These are phyloP conservation scores for Semnopithecus entellus DNA, from an alignment of 2,113 vertebrate genomes.

Conservation along the genomic window DNA sequence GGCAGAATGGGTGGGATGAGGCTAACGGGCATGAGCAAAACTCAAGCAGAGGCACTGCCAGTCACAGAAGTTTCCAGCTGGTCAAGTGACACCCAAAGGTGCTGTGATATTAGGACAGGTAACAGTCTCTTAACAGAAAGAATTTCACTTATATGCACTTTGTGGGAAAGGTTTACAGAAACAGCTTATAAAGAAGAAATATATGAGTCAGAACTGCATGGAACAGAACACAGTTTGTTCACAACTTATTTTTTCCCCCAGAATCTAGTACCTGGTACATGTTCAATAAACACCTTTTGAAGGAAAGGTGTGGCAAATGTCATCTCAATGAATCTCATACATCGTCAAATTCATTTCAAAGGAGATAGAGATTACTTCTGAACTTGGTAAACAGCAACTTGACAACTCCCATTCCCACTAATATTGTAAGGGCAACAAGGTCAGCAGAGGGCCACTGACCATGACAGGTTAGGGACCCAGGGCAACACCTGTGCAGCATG, in stretches of 20 bases:
- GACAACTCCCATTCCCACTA: neutral
- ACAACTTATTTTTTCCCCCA: no score
- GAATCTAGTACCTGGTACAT: neutral
- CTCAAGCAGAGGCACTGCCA: no score
- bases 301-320: neutral
- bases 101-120: neutral
- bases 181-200: neutral
- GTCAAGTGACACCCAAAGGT: no score
- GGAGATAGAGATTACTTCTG: neutral
- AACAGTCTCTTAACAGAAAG: neutral
- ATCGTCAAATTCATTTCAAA: neutral
- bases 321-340: neutral
- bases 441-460: no score
- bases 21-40: no score
- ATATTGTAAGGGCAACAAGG: accelerated
- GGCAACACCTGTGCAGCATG: accelerated
- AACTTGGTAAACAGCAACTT: neutral
- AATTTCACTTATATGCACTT: neutral
- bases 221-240: neutral
- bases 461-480: neutral
- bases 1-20: no score
- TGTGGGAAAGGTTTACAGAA: neutral
- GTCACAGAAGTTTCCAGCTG: no score
- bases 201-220: neutral
- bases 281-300: neutral